Evolutionary conservation across 2,797 vertebrate genomes (phyloP).

Genomic region (Gambusia yucatana): DNA sequence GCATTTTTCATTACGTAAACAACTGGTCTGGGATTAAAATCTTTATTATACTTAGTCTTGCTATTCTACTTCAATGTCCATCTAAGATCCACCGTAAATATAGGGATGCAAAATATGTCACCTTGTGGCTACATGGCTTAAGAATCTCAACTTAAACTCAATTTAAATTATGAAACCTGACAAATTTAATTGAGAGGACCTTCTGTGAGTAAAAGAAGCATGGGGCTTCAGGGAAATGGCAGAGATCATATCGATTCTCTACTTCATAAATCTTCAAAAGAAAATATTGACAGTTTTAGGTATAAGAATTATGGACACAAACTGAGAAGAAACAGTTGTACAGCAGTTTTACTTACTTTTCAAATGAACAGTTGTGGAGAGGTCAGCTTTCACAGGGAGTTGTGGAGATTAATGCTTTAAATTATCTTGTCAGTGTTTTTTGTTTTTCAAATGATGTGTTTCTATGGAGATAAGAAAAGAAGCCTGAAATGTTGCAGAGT

Average conservation of each 20-base stretch:
- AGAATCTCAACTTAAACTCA: background rate
- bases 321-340: background rate
- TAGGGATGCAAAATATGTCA: background rate
- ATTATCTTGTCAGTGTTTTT: background rate
- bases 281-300: background rate
- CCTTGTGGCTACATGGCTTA: background rate
- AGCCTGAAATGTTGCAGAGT: background rate
- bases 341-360: background rate
- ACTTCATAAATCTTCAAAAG: background rate
- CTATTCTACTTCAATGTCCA: background rate
- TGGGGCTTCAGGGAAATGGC: background rate
- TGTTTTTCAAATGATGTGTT: background rate
- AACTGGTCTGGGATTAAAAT: background rate
- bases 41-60: background rate
- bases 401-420: background rate
- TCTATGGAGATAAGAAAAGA: background rate
- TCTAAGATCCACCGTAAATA: background rate
- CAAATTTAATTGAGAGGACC: background rate
- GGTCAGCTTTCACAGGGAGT: background rate
- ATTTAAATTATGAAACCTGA: background rate
- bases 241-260: background rate
- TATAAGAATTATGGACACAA: background rate
- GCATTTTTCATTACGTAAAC: background rate
- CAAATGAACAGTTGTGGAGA: background rate
- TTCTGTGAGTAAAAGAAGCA: background rate